Conservation (phyloP, 1,140 invertebrate genomes). For the Tetramorium simillimum region DNA sequence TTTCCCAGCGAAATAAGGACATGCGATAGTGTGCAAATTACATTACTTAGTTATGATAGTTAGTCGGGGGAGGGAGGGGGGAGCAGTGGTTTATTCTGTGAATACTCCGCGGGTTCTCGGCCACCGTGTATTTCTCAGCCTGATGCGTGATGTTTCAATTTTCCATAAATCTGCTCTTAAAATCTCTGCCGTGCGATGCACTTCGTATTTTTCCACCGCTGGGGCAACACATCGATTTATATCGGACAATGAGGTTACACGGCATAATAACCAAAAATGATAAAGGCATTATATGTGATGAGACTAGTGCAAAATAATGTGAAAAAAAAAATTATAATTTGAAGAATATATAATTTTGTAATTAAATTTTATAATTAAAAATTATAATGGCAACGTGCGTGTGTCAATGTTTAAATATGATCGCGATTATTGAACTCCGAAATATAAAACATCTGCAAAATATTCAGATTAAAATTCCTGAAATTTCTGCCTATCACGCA, state of each 20-base stretch:
- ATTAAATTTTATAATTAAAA: conserved; percentile 36
- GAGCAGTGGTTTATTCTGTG: background rate
- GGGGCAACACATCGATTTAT: background rate
- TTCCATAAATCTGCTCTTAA: background rate
- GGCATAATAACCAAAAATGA: background rate
- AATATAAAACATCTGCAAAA: conserved; percentile 24
- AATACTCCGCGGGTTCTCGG: conserved; percentile 11
- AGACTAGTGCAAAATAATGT: background rate
- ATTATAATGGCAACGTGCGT: background rate
- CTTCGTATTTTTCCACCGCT: background rate
- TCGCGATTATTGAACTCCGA: conserved; percentile 10
- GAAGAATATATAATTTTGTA: background rate
- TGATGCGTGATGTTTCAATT: conserved; percentile 11
- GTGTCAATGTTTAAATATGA: background rate
- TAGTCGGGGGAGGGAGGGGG: background rate
- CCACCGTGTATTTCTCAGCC: conserved; percentile 7
- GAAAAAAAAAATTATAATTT: background rate
- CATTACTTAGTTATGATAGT: conserved; percentile 47
- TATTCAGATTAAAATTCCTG: conserved; percentile 53
- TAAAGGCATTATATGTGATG: background rate
- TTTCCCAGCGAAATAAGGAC: conserved; percentile 53
- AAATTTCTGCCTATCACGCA: conserved; percentile 14
- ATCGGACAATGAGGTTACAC: background rate
- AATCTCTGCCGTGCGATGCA: background rate
- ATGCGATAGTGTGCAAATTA: conserved; percentile 60